Evolutionary conservation across 2,113 vertebrate species (phyloP), one percentile per base, ranked within the genome.

Genomic region (Piaya cayana): DNA sequence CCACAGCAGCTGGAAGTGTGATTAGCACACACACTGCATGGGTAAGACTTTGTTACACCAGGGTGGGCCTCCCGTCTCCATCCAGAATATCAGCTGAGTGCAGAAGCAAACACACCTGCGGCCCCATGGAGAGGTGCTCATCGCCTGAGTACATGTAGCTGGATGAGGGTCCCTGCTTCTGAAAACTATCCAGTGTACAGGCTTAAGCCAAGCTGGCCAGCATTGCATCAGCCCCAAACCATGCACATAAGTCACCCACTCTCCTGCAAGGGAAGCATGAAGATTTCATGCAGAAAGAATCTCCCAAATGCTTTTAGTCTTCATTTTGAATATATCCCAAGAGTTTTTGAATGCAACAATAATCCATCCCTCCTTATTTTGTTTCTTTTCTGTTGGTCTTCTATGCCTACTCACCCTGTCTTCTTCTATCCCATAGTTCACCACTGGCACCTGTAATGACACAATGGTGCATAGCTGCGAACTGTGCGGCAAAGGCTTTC

Each of bases 401-500:
- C 50, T 2, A 8, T 9, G 47, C 34, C 26, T 13, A 9, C 64
- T 92, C 71, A 96, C 13, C 20, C 4, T 9, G 12, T 64, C 78
- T 56, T 65, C 85, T 94, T 82, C 47, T 47, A 3, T 58, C 19
- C 92, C 71, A 11, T 30, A 98, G 98, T 98, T 98, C 96, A 98
- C 98, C 65, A 98, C 98, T 1, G 98, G 98, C 45, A 97, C 96
- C 5, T 98, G 97, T 14, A 91, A 12, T 0, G 97, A 98, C 4
- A 86, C 92, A 0, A 74, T 55, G 3, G 70, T 97, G 78, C 96
- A 98, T 80, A 98, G 87, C 94, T 98, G 98, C 0, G 97, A 98
- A 69, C 93, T 98, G 45, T 99, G 98, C 7, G 98, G 98, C 86
- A 99, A 99, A 91, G 97, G 96, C 37, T 98, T 98, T 92, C 98